Conservation (phyloP, 2,797 vertebrate genomes). For the Echeneis naucrates region DNA sequence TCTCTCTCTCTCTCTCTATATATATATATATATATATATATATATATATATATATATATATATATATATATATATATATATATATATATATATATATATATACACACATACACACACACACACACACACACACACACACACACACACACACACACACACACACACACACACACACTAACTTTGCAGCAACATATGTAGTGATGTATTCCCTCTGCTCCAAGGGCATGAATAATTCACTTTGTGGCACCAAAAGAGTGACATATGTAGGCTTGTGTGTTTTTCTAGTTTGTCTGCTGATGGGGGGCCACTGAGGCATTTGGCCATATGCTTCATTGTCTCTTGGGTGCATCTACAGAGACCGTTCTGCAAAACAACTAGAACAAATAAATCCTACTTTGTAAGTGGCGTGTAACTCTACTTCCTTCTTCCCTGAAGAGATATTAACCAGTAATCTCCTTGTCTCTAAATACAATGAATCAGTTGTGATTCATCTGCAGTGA, state of each 20-base stretch:
- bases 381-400: slow-evolving; percentile 50
- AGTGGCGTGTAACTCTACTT: slow-evolving; percentile 49
- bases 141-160: slow-evolving; percentile 20
- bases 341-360: slow-evolving; percentile 29
- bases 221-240: slow-evolving; percentile 79
- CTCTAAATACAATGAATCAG: slow-evolving; percentile 67
- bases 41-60: slow-evolving; percentile 77
- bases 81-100: no score
- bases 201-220: slow-evolving; percentile 71
- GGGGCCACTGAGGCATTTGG: slow-evolving; percentile 56
- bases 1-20: no score
- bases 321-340: slow-evolving; percentile 76
- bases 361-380: slow-evolving; percentile 25
- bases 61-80: no score
- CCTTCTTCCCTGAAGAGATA: slow-evolving; percentile 42
- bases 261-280: slow-evolving; percentile 72
- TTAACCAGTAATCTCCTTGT: slow-evolving; percentile 64
- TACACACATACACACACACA: slow-evolving; percentile 25
- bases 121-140: neutral
- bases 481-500: slow-evolving; percentile 73
- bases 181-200: slow-evolving; percentile 74
- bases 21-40: slow-evolving; percentile 43
- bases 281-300: slow-evolving; percentile 57
- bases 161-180: slow-evolving; percentile 54
- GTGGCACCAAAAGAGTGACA: slow-evolving; percentile 78